Evolutionary conservation across 2,113 vertebrate species (phyloP).

Genomic region (Bagarius yarrelli): DNA sequence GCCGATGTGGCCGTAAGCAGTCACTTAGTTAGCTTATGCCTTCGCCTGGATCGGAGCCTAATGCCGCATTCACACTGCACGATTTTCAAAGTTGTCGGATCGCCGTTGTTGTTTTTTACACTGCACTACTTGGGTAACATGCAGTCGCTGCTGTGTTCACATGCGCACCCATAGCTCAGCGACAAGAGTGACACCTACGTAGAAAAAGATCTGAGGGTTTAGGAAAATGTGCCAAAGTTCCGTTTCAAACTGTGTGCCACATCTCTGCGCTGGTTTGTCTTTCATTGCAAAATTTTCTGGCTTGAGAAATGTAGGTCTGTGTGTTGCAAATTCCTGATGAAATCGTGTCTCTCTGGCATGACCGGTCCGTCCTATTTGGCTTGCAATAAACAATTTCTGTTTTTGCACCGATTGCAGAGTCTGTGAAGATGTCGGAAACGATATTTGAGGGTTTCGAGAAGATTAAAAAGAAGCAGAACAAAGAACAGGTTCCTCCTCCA

Average conservation of each 20-base stretch:
- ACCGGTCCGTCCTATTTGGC: neutral
- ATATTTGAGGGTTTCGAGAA: constrained; percentile 84
- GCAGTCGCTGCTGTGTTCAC: too few relatives aligned
- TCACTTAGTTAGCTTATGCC: too few relatives aligned
- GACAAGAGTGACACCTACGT: too few relatives aligned
- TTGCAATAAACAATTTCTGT: neutral
- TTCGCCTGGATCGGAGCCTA: too few relatives aligned
- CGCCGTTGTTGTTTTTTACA: too few relatives aligned
- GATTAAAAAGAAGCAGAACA: constrained; percentile 81
- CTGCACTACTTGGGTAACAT: too few relatives aligned
- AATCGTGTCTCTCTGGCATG: neutral
- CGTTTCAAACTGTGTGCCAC: neutral
- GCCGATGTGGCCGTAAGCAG: too few relatives aligned
- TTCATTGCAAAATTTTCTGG: neutral
- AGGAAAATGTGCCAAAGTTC: neutral
- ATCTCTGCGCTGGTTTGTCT: neutral
- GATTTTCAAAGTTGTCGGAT: too few relatives aligned
- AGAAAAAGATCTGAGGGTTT: too few relatives aligned
- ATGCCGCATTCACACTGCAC: too few relatives aligned
- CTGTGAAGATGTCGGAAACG: constrained; percentile 75
- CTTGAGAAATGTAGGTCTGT: too few relatives aligned
- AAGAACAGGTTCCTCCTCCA: constrained; percentile 88
- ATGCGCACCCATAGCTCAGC: too few relatives aligned
- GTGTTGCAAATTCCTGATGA: neutral
- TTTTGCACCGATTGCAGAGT: constrained; percentile 59